Conservation (phyloP, 2,797 vertebrate genomes). For the Micromesistius poutassou region DNA sequence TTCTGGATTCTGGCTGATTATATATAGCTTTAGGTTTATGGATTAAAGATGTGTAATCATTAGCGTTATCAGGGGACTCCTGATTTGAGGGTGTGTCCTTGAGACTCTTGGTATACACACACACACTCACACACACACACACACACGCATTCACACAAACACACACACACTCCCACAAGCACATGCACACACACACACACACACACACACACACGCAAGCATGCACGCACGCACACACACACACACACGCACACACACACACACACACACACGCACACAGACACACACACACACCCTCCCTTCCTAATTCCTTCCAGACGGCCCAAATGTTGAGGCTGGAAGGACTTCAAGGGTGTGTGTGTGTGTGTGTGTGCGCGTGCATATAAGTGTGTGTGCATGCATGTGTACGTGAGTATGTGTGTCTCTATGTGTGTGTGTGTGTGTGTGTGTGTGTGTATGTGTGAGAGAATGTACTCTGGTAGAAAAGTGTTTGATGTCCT, state of each 20-base stretch:
- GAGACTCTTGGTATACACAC: constrained; percentile 41
- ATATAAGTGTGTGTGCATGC: constrained; percentile 15
- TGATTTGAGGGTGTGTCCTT: constrained; percentile 46
- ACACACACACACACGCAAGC: constrained; percentile 31
- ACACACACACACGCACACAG: constrained; percentile 30
- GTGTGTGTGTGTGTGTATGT: constrained; percentile 9
- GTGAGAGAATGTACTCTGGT: constrained; percentile 29
- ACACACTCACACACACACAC: constrained; percentile 7
- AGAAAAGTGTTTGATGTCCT: constrained; percentile 40
- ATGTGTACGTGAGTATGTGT: constrained; percentile 44
- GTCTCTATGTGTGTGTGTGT: background rate
- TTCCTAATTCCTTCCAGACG: constrained; percentile 61
- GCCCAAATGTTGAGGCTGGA: constrained; percentile 55
- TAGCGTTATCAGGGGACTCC: background rate
- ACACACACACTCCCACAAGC: background rate
- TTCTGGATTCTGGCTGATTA: background rate
- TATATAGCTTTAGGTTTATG: too few relatives aligned
- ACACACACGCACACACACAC: constrained; percentile 3
- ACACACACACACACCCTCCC: constrained; percentile 23
- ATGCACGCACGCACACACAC: constrained; percentile 40
- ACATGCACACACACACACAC: too few relatives aligned
- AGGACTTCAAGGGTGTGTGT: constrained; percentile 49
- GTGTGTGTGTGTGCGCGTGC: constrained; percentile 5
- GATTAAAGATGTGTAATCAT: too few relatives aligned
- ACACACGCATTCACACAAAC: constrained; percentile 12